Percentiles rank a stretch among this genome's conserved stretches.
These are phyloP conservation scores for Synanthedon tipuliformis DNA, from an alignment of 2,888 invertebrate genomes.

Conservation along the genomic window DNA sequence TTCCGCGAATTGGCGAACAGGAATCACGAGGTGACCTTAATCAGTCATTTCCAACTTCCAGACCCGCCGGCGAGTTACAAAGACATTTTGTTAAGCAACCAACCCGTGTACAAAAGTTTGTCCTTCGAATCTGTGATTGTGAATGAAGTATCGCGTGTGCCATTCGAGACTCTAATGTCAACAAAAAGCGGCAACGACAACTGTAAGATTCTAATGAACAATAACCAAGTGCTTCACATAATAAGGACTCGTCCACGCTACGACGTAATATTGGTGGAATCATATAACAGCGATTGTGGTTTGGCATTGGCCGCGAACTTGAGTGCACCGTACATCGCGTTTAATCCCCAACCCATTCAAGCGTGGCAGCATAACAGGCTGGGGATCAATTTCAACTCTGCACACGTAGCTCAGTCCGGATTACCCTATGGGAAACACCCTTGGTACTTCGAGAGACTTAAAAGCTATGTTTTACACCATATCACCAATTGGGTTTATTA, in stretches of 20 bases:
- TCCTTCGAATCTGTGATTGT: slow-evolving; percentile 61
- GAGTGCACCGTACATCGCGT: slow-evolving; percentile 72
- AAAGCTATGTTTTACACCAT: slow-evolving; percentile 49
- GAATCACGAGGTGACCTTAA: slow-evolving; percentile 66
- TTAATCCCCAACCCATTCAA: slow-evolving; percentile 67
- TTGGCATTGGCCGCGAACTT: slow-evolving; percentile 76
- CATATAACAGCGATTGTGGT: slow-evolving; percentile 80
- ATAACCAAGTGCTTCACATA: slow-evolving; percentile 66
- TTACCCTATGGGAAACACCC: slow-evolving; percentile 56
- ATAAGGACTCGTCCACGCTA: slow-evolving; percentile 63
- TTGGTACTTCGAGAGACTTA: slow-evolving; percentile 56
- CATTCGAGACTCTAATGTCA: slow-evolving; percentile 56
- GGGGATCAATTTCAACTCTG: slow-evolving; percentile 64
- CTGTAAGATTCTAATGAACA: slow-evolving; percentile 57
- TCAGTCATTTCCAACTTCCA: slow-evolving; percentile 59
- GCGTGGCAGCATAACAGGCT: slow-evolving; percentile 66
- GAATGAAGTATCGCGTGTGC: slow-evolving; percentile 57
- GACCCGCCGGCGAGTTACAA: slow-evolving; percentile 62
- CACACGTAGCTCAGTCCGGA: slow-evolving; percentile 54
- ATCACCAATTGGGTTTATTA: slow-evolving; percentile 60
- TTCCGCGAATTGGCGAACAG: slow-evolving; percentile 60
- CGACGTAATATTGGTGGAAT: slow-evolving; percentile 79
- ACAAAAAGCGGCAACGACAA: slow-evolving; percentile 63
- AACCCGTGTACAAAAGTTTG: slow-evolving; percentile 47
- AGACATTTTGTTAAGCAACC: slow-evolving; percentile 61